Evolutionary conservation across 2,888 invertebrate species (phyloP).

Genomic region (Adela reaumurella): DNA sequence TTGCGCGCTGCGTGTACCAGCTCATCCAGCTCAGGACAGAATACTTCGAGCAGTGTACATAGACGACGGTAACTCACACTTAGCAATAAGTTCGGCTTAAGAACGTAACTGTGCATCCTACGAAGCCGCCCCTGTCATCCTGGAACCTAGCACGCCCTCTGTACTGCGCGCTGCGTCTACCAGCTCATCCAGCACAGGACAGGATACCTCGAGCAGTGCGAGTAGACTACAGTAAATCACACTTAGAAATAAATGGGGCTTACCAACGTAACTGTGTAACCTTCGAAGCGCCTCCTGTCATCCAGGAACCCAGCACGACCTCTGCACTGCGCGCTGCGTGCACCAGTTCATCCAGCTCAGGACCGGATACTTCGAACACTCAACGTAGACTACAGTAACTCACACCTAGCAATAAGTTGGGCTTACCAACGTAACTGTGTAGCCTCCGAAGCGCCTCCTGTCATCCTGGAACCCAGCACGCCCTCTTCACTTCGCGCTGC

Average conservation of each 20-base stretch:
- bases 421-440: conserved; percentile 80
- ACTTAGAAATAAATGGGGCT: too few relatives aligned
- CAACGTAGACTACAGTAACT: too few relatives aligned
- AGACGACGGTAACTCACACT: too few relatives aligned
- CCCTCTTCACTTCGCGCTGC: conserved; percentile 71
- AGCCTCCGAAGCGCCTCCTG: conserved; percentile 77
- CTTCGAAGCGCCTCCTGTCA: conserved; percentile 78
- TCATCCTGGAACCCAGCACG: conserved; percentile 87
- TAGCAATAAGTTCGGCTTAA: too few relatives aligned
- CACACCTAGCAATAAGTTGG: too few relatives aligned
- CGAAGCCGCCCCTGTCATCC: conserved; percentile 78
- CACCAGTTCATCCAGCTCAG: conserved; percentile 81
- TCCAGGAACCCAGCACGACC: conserved; percentile 85
- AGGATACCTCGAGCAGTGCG: conserved; percentile 69
- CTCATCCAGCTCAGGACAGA: conserved; percentile 81
- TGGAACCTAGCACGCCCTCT: conserved; percentile 81
- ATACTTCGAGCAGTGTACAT: conserved; percentile 63
- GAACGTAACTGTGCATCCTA: conserved; percentile 87
- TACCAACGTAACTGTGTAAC: conserved; percentile 85
- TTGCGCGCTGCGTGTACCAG: conserved; percentile 73
- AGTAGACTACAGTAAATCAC: too few relatives aligned
- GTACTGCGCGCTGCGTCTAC: conserved; percentile 71
- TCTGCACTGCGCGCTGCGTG: conserved; percentile 66
- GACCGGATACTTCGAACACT: conserved; percentile 77
- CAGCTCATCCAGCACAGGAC: conserved; percentile 78